Base-by-base conservation (phyloP, 2,113 vertebrate species). In the Neotoma lepida region DNA sequence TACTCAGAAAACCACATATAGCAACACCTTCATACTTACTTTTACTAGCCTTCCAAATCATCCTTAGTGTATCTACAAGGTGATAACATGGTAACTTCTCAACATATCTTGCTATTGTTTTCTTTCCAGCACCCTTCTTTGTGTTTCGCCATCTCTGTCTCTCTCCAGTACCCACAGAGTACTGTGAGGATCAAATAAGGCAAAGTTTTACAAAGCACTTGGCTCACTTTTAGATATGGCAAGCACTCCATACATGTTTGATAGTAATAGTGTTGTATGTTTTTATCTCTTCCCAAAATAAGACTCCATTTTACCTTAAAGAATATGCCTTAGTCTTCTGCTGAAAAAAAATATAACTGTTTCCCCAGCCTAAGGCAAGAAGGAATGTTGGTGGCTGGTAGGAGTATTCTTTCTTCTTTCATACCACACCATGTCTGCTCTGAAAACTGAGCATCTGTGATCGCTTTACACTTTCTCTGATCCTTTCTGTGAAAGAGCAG, bases 401-500 rank as follows among this genome's bases (percentile, higher is more conserved):
- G 33, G 44, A 92, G 20, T 81, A 87, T 49, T 93, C 56, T 82
- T 95, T 88, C 82, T 88, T 95, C 87, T 86, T 95, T 96, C 81
- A 15, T 78, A 86, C 94, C 76, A 94, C 91, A 96, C 89, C 49
- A 93, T 90, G 71, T 96, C 97, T 97, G 96, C 94, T 97, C 93
- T 77, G 81, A 96, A 94, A 97, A 96, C 41, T 97, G 96, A 97
- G 97, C 97, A 97, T 96, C 96, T 97, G 97, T 92, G 97, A 97
- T 97, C 96, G 73, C 88, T 97, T 97, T 95, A 97, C 96, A 97
- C 97, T 92, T 97, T 92, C 89, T 93, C 96, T 95, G 93, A 96
- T 97, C 96, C 88, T 97, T 94, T 97, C 96, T 95, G 93, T 88
- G 96, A 95, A 97, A 86, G 74, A 97, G 95, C 97, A 97, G 97